phyloP scores from a whole-genome alignment of 2,888 invertebrate species.

The Pyrrhosoma nymphula region DNA sequence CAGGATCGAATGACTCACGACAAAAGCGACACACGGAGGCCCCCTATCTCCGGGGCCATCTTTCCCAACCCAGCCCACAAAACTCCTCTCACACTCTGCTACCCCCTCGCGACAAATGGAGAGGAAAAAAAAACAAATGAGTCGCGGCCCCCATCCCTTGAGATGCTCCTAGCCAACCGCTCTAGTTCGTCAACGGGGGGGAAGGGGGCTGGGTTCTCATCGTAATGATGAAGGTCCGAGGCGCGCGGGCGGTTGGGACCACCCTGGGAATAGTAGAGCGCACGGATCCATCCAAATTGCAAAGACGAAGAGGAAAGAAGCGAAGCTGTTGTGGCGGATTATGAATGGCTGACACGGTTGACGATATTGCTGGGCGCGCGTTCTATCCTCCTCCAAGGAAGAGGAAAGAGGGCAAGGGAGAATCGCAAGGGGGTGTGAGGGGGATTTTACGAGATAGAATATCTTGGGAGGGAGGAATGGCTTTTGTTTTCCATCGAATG shows the following conservation, averaged over 20 bases:
- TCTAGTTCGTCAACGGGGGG: too few species aligned
- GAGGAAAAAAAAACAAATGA: neutral
- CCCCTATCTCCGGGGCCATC: neutral
- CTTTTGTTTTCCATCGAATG: slow-evolving; percentile 62
- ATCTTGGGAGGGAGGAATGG: neutral
- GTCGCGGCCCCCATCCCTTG: neutral
- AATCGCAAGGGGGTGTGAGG: too few species aligned
- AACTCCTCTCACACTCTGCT: neutral
- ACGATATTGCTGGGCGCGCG: neutral
- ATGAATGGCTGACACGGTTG: slow-evolving; percentile 38
- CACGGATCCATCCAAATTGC: too few species aligned
- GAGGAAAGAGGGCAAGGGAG: neutral
- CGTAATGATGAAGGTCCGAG: too few species aligned
- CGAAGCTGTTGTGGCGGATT: slow-evolving; percentile 45
- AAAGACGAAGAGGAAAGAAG: neutral
- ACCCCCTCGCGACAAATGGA: neutral
- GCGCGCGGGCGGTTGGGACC: too few species aligned
- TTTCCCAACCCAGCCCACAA: neutral
- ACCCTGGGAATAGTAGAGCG: too few species aligned
- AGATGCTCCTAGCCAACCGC: too few species aligned
- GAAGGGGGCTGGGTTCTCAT: too few species aligned
- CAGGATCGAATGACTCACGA: slow-evolving; percentile 37
- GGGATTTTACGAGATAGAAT: too few species aligned
- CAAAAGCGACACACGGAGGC: neutral
- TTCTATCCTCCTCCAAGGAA: neutral